Base-by-base conservation (phyloP, 2,888 invertebrate species). In the Eretmocerus hayati region DNA sequence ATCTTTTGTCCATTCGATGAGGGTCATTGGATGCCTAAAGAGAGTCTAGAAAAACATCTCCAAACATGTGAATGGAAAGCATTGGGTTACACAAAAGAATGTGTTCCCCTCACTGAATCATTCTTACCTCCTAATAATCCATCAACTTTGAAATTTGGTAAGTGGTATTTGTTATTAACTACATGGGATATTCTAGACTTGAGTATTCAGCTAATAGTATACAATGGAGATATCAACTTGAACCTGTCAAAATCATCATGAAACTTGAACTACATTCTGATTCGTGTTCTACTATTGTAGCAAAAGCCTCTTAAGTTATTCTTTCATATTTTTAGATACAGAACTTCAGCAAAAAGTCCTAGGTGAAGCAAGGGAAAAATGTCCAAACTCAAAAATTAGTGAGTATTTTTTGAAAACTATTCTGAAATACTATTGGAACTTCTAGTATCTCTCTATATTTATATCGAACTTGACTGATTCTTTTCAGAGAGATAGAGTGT, bases 71-170 rank as follows among this genome's bases (percentile, higher is more conserved):
- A 67, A 33, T 66, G 77, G 62, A 74, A 67, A 59, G 63, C 66
- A 16, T 72, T 75, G 58, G 76, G 75, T 45, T 79, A 79, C 55
- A 56, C 60, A 22, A 58, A 65, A 47, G 58, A 69, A 2, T 75
- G 76, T 49, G 35, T 67, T 11, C 73, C 75, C 50, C 60, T 78
- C 38, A 75, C 77, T 1, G 72, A 74, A 52, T 67, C 75, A 21
- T 46, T 56, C 39, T 50, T 65, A 39, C 42, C 64, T 46, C 37
- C 60, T 2, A 54, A 59, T 26, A 56, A 63, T 52, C 66, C 69
- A 5, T 67, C 70, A 33, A 62, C 63, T 16, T 65, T 76, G 1
- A 45, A 49, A 48, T 42, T 54, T 50, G 52, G 54, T 54, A 38
- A 46, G n/a, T n/a, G n/a, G n/a, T n/a, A n/a, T n/a, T n/a, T n/a